Evolutionary conservation across 1,140 invertebrate genomes (phyloP).

Genomic region (Drosophila mojavensis): DNA sequence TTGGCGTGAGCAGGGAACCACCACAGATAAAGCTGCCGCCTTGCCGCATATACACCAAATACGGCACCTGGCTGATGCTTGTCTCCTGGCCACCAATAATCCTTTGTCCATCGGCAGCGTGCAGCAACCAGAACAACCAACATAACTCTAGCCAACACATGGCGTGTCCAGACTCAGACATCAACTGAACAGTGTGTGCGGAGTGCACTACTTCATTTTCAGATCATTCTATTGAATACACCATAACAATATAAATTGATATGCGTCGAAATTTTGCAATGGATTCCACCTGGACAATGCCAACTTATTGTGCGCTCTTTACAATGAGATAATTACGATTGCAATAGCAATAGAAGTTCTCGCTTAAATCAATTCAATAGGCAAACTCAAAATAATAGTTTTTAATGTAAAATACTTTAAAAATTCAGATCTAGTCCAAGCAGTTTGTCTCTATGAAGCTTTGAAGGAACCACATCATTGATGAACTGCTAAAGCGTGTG

Average conservation of each 20-base stretch:
- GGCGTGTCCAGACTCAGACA: slow-evolving; percentile 53
- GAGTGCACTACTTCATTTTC: neutral
- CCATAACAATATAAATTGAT: slow-evolving; percentile 21
- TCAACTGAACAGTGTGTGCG: neutral
- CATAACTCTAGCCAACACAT: slow-evolving; percentile 53
- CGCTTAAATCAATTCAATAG: too few relatives aligned
- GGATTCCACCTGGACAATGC: neutral
- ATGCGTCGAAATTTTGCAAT: slow-evolving; percentile 5
- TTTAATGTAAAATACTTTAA: too few relatives aligned
- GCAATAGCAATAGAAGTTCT: neutral
- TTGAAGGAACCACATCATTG: too few relatives aligned
- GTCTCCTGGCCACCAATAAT: slow-evolving; percentile 70
- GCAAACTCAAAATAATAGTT: too few relatives aligned
- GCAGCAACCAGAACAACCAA: slow-evolving; percentile 22
- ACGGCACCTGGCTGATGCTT: slow-evolving; percentile 59
- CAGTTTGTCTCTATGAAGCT: too few relatives aligned
- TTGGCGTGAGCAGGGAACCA: slow-evolving; percentile 61
- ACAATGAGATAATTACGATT: slow-evolving; percentile 6
- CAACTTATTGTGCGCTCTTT: neutral
- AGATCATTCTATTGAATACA: slow-evolving; percentile 26
- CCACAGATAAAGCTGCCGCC: slow-evolving; percentile 63
- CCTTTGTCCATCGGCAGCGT: slow-evolving; percentile 27
- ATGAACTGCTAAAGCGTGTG: too few relatives aligned
- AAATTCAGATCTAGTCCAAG: too few relatives aligned
- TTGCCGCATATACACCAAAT: slow-evolving; percentile 63